Evolutionary conservation across 1,140 invertebrate genomes (phyloP).

Genomic region (Listronotus bonariensis): DNA sequence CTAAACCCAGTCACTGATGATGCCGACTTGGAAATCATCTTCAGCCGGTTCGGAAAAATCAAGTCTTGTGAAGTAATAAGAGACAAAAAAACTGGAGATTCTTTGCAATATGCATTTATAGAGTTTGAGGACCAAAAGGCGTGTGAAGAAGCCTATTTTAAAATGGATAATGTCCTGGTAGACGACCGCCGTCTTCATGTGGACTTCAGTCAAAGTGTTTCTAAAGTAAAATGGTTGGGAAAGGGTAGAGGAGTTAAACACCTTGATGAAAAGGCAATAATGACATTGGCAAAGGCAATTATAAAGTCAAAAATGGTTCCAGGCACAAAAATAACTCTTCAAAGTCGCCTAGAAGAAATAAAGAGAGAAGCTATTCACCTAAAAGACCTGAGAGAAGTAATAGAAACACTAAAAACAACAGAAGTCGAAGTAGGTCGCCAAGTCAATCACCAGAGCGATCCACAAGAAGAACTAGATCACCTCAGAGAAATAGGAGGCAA

Average conservation of each 20-base stretch:
- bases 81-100: constrained; percentile 91
- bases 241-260: constrained; percentile 76
- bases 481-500: constrained; percentile 4
- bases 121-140: constrained; percentile 95
- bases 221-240: constrained; percentile 87
- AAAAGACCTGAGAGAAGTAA: neutral
- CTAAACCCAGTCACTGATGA: constrained; percentile 99
- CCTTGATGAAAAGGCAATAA: constrained; percentile 47
- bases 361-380: no score
- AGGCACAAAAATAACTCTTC: neutral
- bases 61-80: constrained; percentile 96
- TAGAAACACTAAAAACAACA: neutral
- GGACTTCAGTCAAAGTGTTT: constrained; percentile 98
- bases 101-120: constrained; percentile 98
- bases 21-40: constrained; percentile 97
- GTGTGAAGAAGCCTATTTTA: constrained; percentile 98
- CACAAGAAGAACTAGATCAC: constrained; percentile 5
- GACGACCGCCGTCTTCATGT: constrained; percentile 99
- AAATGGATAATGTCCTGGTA: constrained; percentile 99
- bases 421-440: constrained; percentile 14
- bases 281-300: constrained; percentile 41
- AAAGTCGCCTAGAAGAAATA: no score
- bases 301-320: constrained; percentile 26
- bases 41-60: constrained; percentile 95
- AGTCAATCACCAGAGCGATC: neutral